Evolutionary conservation across 1,140 invertebrate genomes (phyloP).

Genomic region (Propsilocerus akamusi): DNA sequence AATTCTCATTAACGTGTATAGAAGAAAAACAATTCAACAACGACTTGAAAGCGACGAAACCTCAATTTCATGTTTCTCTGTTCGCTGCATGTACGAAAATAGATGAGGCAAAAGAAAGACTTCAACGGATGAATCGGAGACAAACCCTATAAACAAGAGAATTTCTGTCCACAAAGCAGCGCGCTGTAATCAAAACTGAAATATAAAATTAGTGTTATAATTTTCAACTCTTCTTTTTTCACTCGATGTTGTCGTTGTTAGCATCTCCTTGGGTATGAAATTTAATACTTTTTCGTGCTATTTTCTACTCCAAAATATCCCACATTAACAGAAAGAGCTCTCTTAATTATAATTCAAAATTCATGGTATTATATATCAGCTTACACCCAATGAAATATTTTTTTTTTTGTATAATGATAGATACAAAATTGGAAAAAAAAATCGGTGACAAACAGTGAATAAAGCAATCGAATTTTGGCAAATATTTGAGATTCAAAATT

Average conservation of each 20-base stretch:
- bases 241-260: not conserved
- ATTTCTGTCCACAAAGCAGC: not conserved
- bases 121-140: not conserved
- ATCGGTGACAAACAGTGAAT: too few relatives aligned
- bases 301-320: not conserved
- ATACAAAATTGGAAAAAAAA: too few relatives aligned
- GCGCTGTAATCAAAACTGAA: too few relatives aligned
- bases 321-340: not conserved
- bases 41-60: too few relatives aligned
- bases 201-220: conserved; percentile 3
- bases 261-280: not conserved
- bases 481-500: too few relatives aligned
- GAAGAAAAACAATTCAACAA: not conserved
- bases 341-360: conserved; percentile 1
- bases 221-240: not conserved
- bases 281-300: not conserved
- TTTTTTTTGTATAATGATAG: too few relatives aligned
- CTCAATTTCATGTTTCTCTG: too few relatives aligned
- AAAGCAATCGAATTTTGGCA: too few relatives aligned
- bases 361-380: too few relatives aligned
- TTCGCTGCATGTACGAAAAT: too few relatives aligned
- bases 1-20: not conserved
- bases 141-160: not conserved
- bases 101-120: not conserved
- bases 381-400: too few relatives aligned